phyloP scores from a whole-genome alignment of 2,888 invertebrate genomes.

The Drosophila paranaensis region DNA sequence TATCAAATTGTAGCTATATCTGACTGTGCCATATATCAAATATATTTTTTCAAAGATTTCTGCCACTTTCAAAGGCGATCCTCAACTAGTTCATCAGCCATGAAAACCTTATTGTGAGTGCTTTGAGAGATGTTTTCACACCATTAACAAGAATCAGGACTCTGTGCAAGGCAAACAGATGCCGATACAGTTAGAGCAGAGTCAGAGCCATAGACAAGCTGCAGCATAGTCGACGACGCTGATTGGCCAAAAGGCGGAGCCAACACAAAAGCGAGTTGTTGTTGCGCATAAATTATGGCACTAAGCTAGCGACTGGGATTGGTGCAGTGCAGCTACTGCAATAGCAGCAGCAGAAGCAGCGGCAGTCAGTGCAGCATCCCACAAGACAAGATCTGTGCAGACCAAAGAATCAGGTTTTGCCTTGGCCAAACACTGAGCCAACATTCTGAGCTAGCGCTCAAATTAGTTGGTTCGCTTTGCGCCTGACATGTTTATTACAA shows the following conservation, averaged over 20 bases:
- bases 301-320: slow-evolving; percentile 81
- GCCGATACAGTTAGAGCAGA: slow-evolving; percentile 13
- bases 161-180: slow-evolving; percentile 1
- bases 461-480: slow-evolving; percentile 57
- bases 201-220: slow-evolving; percentile 46
- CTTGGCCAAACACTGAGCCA: slow-evolving; percentile 8
- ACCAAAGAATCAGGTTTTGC: slow-evolving; percentile 64
- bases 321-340: slow-evolving; percentile 64
- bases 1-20: too few relatives aligned
- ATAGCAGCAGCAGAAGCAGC: slow-evolving; percentile 19
- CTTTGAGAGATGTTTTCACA: slow-evolving; percentile 43
- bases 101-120: neutral
- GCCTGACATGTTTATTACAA: slow-evolving; percentile 77
- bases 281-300: slow-evolving; percentile 81
- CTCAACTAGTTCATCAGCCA: neutral
- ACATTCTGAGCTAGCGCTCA: slow-evolving; percentile 57
- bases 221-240: slow-evolving; percentile 46
- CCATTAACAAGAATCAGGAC: slow-evolving; percentile 25
- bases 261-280: slow-evolving; percentile 68
- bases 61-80: neutral
- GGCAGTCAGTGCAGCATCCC: slow-evolving; percentile 46
- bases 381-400: slow-evolving; percentile 45
- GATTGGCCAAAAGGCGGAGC: slow-evolving; percentile 80
- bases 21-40: neutral
- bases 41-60: neutral